Conservation (phyloP, 2,797 vertebrate genomes). For the Chloroceryle amazona region DNA sequence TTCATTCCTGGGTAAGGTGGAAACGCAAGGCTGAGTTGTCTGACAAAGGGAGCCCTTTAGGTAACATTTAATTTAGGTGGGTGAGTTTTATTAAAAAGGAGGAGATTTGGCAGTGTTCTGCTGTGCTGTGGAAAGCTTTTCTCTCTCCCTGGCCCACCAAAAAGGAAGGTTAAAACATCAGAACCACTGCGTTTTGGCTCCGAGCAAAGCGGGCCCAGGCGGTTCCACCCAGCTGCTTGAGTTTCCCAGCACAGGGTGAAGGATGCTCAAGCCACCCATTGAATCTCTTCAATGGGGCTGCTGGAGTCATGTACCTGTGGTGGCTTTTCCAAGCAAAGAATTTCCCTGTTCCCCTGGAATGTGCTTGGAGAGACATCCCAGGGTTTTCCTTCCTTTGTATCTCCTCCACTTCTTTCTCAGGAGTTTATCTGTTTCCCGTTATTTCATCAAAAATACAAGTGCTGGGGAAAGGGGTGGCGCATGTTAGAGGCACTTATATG, state of each 20-base stretch:
- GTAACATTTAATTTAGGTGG: background rate
- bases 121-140: background rate
- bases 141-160: background rate
- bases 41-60: conserved; percentile 26
- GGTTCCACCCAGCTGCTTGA: fast-evolving
- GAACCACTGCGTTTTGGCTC: fast-evolving
- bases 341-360: background rate
- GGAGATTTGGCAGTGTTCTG: background rate
- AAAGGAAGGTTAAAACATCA: background rate
- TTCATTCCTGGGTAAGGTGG: background rate
- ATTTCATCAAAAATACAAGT: background rate
- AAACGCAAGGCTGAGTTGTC: background rate
- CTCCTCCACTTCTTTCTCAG: background rate
- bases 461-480: background rate
- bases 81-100: conserved; percentile 35
- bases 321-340: background rate
- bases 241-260: fast-evolving
- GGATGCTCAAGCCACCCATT: background rate
- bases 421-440: background rate
- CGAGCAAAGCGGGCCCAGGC: background rate
- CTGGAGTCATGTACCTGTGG: fast-evolving
- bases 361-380: background rate
- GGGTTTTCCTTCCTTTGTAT: background rate
- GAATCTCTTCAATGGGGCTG: background rate
- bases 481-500: background rate